Evolutionary conservation across 2,113 vertebrate species (phyloP), one percentile per base, ranked within the genome.

Genomic region (Gobio gobio): DNA sequence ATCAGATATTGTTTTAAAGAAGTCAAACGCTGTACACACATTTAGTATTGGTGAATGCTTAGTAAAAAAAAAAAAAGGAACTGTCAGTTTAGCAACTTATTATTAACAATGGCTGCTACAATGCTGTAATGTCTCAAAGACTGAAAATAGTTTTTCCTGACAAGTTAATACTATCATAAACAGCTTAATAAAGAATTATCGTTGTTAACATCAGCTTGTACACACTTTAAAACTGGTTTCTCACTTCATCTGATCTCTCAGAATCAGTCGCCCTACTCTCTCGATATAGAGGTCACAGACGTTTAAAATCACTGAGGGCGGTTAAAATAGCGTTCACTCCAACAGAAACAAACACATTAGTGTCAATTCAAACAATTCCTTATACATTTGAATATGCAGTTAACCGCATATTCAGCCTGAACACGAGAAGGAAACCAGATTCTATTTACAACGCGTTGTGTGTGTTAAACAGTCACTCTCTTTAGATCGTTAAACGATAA

Each of bases 251-350:
- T 64, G 78, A 64, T 18, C 29, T 78, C 24, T 29, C 29, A 40
- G 29, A 40, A n/a, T 33, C 47, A 51, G 43, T 77, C 49, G 26
- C 78, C 78, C 10, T 33, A 5, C 24, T 16, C 26, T 68, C 63
- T 68, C 47, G 0, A 29, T 13, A 81, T 13, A 81, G 78, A 51
- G 78, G 78, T 81, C 78, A 81, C 3, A 7, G 16, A 66, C 24
- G 61, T 66, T 81, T 81, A 49, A 49, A 66, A 66, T 66, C 78
- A 64, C 78, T 1, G 43, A 63, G 40, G 78, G 43, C 59, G 24
- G 78, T 66, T 33, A 29, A 49, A 56, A 81, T 2, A 22, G 40
- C 56, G 14, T 33, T 43, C 54, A 43, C 16, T 58, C 33, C 43
- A 33, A 45, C 58, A 79, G 58, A 29, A 64, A 47, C 40, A 64